Percentiles rank a stretch among this genome's conserved stretches.
phyloP scores from a whole-genome alignment of 2,113 vertebrate species.

The Bungarus multicinctus region DNA sequence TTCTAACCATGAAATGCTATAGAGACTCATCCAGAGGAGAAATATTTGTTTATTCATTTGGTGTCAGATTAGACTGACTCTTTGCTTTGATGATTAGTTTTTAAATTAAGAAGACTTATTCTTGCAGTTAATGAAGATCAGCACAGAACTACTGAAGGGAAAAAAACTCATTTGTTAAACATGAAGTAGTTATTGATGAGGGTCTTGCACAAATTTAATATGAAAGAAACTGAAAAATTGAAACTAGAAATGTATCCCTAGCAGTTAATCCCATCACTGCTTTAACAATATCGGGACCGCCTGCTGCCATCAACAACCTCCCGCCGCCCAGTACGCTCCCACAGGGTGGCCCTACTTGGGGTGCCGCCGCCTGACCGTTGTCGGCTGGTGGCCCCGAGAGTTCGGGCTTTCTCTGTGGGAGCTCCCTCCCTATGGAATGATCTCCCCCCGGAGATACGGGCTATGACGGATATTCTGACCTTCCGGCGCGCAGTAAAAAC shows the following conservation, averaged over 20 bases:
- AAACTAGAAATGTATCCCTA: neutral
- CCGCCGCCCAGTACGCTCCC: too few relatives aligned
- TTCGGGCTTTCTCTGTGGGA: too few relatives aligned
- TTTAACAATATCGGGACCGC: neutral
- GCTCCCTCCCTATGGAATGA: too few relatives aligned
- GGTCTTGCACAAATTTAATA: slow-evolving; percentile 27
- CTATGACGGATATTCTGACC: too few relatives aligned
- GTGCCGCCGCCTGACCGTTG: too few relatives aligned
- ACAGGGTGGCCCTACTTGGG: too few relatives aligned
- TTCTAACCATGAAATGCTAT: slow-evolving; percentile 31
- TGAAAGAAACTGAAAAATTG: slow-evolving; percentile 35
- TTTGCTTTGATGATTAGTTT: slow-evolving; percentile 38
- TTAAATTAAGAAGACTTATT: slow-evolving; percentile 43
- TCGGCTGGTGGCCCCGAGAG: too few relatives aligned
- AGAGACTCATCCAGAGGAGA: slow-evolving; percentile 7
- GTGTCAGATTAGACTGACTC: neutral
- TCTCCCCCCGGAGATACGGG: too few relatives aligned
- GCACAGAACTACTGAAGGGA: slow-evolving; percentile 19
- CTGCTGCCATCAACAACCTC: too few relatives aligned
- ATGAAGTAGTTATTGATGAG: slow-evolving; percentile 18
- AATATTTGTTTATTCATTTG: slow-evolving; percentile 24
- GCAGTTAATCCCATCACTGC: neutral
- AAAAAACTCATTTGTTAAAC: slow-evolving; percentile 27
- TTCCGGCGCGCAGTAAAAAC: too few relatives aligned
- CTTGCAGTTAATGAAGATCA: slow-evolving; percentile 35